A percentile compares a stretch with the other conserved stretches of the same genome.
Evolutionary conservation across 2,113 vertebrate genomes (phyloP).

Genomic region (Onychostoma macrolepis): DNA sequence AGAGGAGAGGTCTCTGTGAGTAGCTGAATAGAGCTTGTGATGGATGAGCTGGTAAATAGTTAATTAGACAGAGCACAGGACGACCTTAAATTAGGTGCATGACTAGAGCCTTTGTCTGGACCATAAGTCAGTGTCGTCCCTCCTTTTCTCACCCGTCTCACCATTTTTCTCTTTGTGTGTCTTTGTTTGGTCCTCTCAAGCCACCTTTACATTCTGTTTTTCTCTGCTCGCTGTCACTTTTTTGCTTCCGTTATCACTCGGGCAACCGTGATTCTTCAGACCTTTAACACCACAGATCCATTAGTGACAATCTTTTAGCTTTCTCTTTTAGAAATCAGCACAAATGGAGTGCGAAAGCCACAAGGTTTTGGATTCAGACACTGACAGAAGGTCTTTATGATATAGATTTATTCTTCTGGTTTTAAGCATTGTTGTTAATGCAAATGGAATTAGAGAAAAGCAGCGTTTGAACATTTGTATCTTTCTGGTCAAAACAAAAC

Average conservation of each 20-base stretch:
- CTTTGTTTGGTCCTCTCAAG: constrained; percentile 13
- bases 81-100: constrained; percentile 78
- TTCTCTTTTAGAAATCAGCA: constrained; percentile 47
- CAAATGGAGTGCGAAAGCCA: constrained; percentile 43
- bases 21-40: constrained; percentile 70
- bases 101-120: constrained; percentile 74
- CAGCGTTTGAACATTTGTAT: neutral
- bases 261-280: neutral
- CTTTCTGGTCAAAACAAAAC: neutral
- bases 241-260: neutral
- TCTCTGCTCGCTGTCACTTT: neutral
- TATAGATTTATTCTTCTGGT: neutral
- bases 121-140: constrained; percentile 68
- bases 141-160: neutral
- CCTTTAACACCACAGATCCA: constrained; percentile 46
- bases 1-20: constrained; percentile 65
- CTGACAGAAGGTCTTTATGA: constrained; percentile 17
- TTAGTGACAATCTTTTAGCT: constrained; percentile 37
- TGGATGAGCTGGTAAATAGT: constrained; percentile 81
- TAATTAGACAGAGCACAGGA: constrained; percentile 78
- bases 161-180: constrained; percentile 12
- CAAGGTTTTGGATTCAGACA: constrained; percentile 34
- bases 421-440: neutral
- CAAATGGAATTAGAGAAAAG: neutral
- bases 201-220: neutral